A percentile compares a stretch with the other conserved stretches of the same genome.
These are phyloP conservation scores for Neoscelio sp. DNA, from an alignment of 2,888 invertebrate genomes.

Conservation along the genomic window DNA sequence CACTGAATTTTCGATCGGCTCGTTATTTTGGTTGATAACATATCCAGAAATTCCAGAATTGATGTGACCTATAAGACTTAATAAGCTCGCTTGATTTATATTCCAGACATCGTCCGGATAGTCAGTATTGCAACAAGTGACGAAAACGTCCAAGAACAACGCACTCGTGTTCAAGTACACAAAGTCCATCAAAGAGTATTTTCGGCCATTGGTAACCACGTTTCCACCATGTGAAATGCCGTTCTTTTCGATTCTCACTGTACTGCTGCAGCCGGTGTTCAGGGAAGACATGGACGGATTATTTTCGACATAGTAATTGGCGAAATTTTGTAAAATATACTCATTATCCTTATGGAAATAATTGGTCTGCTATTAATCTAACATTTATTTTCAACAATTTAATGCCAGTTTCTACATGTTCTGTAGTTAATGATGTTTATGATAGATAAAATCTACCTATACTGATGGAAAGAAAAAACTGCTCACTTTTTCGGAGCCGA, in stretches of 20 bases:
- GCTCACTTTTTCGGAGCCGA: no score
- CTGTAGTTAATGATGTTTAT: no score
- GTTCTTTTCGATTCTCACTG: conserved; percentile 68
- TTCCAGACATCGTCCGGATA: conserved; percentile 75
- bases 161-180: conserved; percentile 79
- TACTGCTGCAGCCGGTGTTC: conserved; percentile 70
- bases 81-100: conserved; percentile 76
- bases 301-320: conserved; percentile 71
- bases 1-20: conserved; percentile 76
- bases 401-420: no score
- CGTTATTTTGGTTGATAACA: conserved; percentile 75
- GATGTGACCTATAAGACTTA: conserved; percentile 74
- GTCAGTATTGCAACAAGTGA: conserved; percentile 80
- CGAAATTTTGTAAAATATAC: conserved; percentile 72
- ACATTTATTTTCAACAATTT: no score
- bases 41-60: conserved; percentile 77
- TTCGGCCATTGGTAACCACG: conserved; percentile 66
- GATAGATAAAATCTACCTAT: no score
- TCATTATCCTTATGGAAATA: no score
- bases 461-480: no score
- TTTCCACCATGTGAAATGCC: conserved; percentile 72
- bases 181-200: conserved; percentile 78
- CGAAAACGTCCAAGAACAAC: conserved; percentile 78
- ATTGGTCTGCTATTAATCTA: no score
- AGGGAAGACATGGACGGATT: conserved; percentile 72